Percentiles rank a stretch among this genome's conserved stretches.
Evolutionary conservation across 2,888 invertebrate species (phyloP).

Genomic region (Pharmacophagus antenor): DNA sequence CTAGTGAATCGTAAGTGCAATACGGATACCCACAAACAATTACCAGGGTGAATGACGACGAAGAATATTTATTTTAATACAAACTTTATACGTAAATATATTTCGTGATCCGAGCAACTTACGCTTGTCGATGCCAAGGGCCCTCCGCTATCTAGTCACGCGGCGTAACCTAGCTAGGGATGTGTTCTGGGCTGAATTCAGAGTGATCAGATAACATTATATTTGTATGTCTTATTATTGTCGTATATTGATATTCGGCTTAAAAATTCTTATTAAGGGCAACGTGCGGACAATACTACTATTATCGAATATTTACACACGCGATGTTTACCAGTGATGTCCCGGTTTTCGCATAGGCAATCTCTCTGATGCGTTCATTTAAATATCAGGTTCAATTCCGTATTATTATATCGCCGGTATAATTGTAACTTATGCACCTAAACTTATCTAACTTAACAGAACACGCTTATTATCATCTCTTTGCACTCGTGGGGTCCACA

Average conservation of each 20-base stretch:
- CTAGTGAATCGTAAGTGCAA: not conserved
- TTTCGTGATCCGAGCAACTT: conserved; percentile 5
- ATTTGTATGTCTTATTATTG: conserved; percentile 40
- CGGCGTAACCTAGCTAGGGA: conserved; percentile 31
- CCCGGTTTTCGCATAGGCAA: not conserved
- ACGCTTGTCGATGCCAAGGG: conserved; percentile 27
- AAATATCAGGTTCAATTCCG: not conserved
- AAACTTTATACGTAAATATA: conserved; percentile 1
- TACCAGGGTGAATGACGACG: not conserved
- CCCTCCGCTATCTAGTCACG: conserved; percentile 41
- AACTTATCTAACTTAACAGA: conserved; percentile 8
- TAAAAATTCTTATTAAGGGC: conserved; percentile 15
- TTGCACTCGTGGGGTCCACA: conserved; percentile 21
- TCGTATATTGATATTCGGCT: conserved; percentile 26
- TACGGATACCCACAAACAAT: not conserved
- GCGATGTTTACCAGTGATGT: conserved; percentile 4
- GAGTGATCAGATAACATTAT: conserved; percentile 43
- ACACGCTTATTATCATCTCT: conserved; percentile 22
- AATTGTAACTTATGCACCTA: conserved; percentile 13
- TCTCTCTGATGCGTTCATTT: not conserved
- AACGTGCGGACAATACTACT: conserved; percentile 22
- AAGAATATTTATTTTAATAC: conserved; percentile 27
- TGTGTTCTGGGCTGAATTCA: conserved; percentile 47
- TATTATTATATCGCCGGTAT: conserved; percentile 8
- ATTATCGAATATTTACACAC: conserved; percentile 15